Evolutionary conservation across 2,888 invertebrate genomes (phyloP).

Genomic region (Acrocyrtus sp.): DNA sequence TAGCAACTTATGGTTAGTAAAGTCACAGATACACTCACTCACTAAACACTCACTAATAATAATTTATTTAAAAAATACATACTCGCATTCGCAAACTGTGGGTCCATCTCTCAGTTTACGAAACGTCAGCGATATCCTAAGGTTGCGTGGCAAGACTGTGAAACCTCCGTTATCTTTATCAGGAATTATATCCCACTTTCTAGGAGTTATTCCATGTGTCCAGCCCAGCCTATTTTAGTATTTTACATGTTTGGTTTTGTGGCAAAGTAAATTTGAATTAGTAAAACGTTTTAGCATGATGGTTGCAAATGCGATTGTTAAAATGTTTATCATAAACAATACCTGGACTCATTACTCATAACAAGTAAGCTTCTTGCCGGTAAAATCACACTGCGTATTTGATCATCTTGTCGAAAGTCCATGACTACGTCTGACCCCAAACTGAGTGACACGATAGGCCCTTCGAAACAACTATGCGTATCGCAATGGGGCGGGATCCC

Average conservation of each 20-base stretch:
- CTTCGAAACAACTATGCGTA: constrained; percentile 93
- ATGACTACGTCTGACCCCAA: constrained; percentile 84
- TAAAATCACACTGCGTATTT: constrained; percentile 72
- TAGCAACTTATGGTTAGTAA: no score
- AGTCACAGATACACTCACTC: constrained; percentile 46
- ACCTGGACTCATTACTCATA: constrained; percentile 82
- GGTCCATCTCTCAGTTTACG: constrained; percentile 71
- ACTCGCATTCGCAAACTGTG: constrained; percentile 73
- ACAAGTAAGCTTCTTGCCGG: constrained; percentile 79
- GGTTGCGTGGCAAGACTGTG: constrained; percentile 70
- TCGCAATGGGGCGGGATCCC: constrained; percentile 97
- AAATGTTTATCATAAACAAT: no score
- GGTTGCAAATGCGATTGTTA: neutral
- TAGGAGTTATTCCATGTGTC: constrained; percentile 75
- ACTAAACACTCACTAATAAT: no score
- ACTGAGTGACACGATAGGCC: constrained; percentile 87
- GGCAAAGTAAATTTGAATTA: neutral
- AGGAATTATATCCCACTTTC: constrained; percentile 58
- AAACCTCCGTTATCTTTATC: constrained; percentile 67
- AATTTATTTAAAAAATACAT: constrained; percentile 24
- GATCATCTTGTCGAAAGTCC: constrained; percentile 82
- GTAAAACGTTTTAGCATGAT: neutral
- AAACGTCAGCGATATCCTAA: constrained; percentile 88
- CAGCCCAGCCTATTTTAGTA: constrained; percentile 74
- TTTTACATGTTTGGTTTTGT: neutral